Conservation (phyloP, 2,113 vertebrate genomes). For the Saguinus midas region DNA sequence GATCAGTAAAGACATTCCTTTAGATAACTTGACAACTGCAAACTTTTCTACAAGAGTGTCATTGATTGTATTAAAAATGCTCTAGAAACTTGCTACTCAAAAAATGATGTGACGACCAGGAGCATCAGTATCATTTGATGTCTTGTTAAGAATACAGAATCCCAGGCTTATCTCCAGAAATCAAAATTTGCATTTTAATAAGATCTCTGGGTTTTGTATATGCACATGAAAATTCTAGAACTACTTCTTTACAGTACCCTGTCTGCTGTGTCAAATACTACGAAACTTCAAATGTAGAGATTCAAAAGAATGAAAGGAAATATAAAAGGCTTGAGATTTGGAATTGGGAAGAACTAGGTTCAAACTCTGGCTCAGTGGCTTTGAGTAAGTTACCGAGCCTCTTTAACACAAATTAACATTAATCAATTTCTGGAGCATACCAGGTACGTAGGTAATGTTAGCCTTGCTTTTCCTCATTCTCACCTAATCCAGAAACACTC, state of each 20-base stretch:
- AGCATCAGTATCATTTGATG: neutral
- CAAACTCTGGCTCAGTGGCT: neutral
- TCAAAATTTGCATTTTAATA: neutral
- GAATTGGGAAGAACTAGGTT: neutral
- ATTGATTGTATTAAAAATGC: neutral
- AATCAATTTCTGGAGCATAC: neutral
- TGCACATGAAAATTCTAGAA: neutral
- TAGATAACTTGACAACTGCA: neutral
- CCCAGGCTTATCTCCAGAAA: neutral
- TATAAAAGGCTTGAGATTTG: neutral
- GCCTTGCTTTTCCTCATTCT: neutral
- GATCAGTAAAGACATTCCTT: neutral
- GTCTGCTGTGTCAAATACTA: neutral
- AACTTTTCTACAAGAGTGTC: neutral
- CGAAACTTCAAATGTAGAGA: neutral
- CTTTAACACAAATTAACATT: neutral
- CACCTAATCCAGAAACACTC: neutral
- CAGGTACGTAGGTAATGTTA: neutral
- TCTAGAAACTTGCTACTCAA: neutral
- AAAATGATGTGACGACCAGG: fast-evolving
- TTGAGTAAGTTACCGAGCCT: neutral
- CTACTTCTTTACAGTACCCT: neutral
- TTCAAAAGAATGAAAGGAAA: neutral
- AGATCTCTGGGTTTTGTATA: neutral
- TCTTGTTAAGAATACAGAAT: neutral